Evolutionary conservation across 2,797 vertebrate genomes (phyloP), one percentile per base, ranked within the genome.

Genomic region (Agapornis canus): DNA sequence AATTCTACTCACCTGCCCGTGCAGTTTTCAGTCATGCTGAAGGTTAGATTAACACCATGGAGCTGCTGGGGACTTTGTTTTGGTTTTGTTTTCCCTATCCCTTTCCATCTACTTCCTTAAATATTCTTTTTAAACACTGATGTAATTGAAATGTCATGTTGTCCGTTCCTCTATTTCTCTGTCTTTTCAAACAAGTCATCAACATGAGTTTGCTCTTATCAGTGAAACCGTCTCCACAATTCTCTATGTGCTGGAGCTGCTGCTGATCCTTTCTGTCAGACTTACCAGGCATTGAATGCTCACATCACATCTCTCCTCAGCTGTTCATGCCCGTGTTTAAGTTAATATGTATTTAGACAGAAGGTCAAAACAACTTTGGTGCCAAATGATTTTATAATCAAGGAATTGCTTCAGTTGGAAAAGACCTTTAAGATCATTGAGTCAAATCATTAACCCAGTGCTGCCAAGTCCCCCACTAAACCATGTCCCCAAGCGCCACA

Each of bases 1-100:
- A 97, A 97, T 95, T 90, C 95, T 96, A 95, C 84, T 96, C 91
- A 92, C 94, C 95, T 95, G 95, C 87, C 75, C 71, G 93, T 86
- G 79, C 80, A 89, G 90, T 92, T 96, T 90, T 95, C 92, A 91
- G 65, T 95, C 91, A 92, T 63, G 85, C 63, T 92, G 95, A 92
- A 96, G 92, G 96, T 91, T 94, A 94, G 92, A 93, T 92, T 97
- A 96, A 95, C 6, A 3, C 72, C 87, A 47, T 2, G 2, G 76
- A 68, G 81, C 76, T 95, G 80, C 90, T 37, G 37, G 83, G 69
- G 89, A 89, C 19, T 91, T 92, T 45, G 51, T 22, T 65, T 86
- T 89, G 75, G 45, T 70, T 90, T 94, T 51, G 93, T 92, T 86
- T 84, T 76, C 52, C 48, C 25, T 76, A 79, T 66, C 60, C 65